phyloP scores from a whole-genome alignment of 2,888 invertebrate genomes.

The Melanargia galathea region DNA sequence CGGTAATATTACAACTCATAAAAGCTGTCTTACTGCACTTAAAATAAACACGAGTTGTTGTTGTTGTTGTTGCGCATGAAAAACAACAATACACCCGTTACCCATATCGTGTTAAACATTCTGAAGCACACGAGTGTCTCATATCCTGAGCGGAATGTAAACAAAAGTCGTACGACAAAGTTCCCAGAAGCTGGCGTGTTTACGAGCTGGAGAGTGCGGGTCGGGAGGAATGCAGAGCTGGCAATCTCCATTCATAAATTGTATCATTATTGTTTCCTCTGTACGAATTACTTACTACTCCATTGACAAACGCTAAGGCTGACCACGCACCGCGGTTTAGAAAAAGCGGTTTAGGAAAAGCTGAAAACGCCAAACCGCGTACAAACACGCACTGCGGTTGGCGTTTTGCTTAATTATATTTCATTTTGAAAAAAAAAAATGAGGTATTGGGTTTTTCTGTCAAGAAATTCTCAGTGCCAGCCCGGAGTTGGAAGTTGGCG shows the following conservation, averaged over 20 bases:
- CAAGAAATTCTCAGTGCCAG: no score
- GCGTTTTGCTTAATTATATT: no score
- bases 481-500: no score
- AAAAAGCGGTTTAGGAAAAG: no score
- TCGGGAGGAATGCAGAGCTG: constrained; percentile 42
- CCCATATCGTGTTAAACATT: constrained; percentile 28
- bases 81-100: constrained; percentile 3
- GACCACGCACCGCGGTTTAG: no score
- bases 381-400: no score
- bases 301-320: constrained; percentile 49
- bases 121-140: constrained; percentile 21
- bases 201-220: constrained; percentile 24
- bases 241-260: constrained; percentile 68
- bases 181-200: constrained; percentile 39
- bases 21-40: no score
- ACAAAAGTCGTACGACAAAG: constrained; percentile 36
- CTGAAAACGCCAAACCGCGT: no score
- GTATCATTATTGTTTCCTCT: constrained; percentile 43
- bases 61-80: no score
- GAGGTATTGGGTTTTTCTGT: no score
- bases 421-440: no score
- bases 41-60: background rate
- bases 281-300: constrained; percentile 55
- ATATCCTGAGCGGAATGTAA: constrained; percentile 62
- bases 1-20: no score